Evolutionary conservation across 2,113 vertebrate genomes (phyloP).

Genomic region (Oophaga pumilio): DNA sequence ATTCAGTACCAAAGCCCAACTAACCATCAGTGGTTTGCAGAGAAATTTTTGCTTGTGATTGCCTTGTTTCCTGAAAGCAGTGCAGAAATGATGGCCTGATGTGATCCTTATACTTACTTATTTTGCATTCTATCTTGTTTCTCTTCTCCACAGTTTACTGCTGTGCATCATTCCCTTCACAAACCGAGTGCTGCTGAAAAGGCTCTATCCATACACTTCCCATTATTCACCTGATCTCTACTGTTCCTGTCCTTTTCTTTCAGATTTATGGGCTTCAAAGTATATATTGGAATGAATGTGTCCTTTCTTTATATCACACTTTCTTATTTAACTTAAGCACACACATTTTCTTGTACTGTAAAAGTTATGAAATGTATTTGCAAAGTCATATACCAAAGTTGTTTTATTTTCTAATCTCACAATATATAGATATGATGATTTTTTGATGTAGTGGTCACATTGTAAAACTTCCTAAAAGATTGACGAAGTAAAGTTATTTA

Average conservation of each 20-base stretch:
- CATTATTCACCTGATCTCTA: constrained; percentile 66
- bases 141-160: constrained; percentile 84
- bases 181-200: constrained; percentile 80
- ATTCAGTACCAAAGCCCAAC: background rate
- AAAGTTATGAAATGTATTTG: background rate
- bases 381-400: background rate
- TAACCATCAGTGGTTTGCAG: constrained; percentile 46
- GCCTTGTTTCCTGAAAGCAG: constrained; percentile 35
- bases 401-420: background rate
- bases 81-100: constrained; percentile 40
- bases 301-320: constrained; percentile 7
- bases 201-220: constrained; percentile 65
- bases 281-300: constrained; percentile 12
- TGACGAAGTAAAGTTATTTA: background rate
- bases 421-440: background rate
- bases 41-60: constrained; percentile 35
- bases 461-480: background rate
- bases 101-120: constrained; percentile 38
- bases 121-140: constrained; percentile 61
- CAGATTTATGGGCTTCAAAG: constrained; percentile 58
- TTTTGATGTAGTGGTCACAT: background rate
- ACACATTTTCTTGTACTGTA: constrained; percentile 21
- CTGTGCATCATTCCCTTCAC: constrained; percentile 88
- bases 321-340: background rate
- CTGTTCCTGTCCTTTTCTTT: constrained; percentile 62